Conservation (phyloP, 2,113 vertebrate species). For the Periophthalmodon schlosseri region DNA sequence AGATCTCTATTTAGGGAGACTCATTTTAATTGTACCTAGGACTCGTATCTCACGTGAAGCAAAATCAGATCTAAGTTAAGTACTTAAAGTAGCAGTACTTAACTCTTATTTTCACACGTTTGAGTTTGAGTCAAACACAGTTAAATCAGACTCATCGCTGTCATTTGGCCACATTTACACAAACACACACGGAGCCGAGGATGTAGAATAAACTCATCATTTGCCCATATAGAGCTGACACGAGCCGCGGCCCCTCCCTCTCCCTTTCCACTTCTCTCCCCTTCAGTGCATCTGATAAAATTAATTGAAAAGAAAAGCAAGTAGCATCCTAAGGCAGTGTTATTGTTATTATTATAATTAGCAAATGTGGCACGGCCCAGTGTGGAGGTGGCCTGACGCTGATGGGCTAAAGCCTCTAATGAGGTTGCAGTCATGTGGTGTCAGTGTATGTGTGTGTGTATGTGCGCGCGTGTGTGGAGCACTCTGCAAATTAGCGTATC, state of each 20-base stretch:
- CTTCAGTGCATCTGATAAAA: constrained; percentile 70
- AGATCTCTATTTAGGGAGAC: no score
- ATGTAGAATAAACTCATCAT: constrained; percentile 66
- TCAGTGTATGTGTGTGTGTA: constrained; percentile 45
- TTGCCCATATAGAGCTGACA: constrained; percentile 54
- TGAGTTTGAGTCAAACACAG: constrained; percentile 44
- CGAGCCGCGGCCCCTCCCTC: constrained; percentile 21
- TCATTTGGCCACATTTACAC: constrained; percentile 47
- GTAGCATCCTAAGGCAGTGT: constrained; percentile 72
- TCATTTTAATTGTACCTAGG: no score
- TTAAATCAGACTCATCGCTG: constrained; percentile 22
- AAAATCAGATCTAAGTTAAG: no score
- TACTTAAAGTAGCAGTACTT: no score
- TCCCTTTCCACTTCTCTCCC: constrained; percentile 45
- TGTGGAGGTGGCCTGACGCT: constrained; percentile 72
- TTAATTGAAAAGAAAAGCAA: constrained; percentile 79
- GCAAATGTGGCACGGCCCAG: constrained; percentile 61
- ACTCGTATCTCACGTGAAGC: no score
- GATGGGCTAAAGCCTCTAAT: constrained; percentile 72
- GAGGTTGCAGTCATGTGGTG: constrained; percentile 74
- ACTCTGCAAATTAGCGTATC: constrained; percentile 44
- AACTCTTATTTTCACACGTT: constrained; percentile 17
- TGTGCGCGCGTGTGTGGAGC: background rate
- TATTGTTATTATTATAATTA: constrained; percentile 80
- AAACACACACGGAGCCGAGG: constrained; percentile 56